phyloP scores from a whole-genome alignment of 2,113 vertebrate species.

The Lichenostomus cassidix region DNA sequence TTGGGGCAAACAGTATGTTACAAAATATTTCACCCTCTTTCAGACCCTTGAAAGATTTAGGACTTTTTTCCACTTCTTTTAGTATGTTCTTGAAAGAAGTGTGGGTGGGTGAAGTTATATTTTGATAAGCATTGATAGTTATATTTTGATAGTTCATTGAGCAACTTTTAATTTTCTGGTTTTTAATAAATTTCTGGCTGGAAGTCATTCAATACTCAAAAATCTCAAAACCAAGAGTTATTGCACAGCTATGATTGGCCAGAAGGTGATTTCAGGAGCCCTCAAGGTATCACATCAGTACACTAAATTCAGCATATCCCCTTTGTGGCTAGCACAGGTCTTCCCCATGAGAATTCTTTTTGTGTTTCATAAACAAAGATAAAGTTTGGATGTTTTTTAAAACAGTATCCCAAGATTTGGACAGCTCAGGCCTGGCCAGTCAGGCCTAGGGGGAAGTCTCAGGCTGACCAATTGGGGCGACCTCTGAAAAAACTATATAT shows the following conservation, averaged over 20 bases:
- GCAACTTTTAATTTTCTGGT: background rate
- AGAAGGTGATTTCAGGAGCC: background rate
- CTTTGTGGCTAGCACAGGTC: too few species aligned
- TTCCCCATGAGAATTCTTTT: too few species aligned
- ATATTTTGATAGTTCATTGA: background rate
- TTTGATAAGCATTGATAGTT: background rate
- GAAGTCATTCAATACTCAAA: background rate
- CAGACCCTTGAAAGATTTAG: background rate
- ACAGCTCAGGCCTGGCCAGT: too few species aligned
- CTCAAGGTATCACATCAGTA: background rate
- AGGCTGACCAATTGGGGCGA: too few species aligned
- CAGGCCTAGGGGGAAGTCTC: too few species aligned
- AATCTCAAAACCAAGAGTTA: background rate
- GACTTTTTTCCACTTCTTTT: background rate
- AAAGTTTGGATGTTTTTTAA: too few species aligned
- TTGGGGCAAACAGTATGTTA: background rate
- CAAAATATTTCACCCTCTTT: background rate
- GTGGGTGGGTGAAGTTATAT: rapidly evolving
- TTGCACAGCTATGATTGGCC: background rate
- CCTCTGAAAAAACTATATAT: too few species aligned
- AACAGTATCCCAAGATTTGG: too few species aligned
- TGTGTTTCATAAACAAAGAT: too few species aligned
- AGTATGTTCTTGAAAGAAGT: background rate
- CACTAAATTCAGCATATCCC: background rate
- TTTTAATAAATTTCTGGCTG: background rate